These are phyloP conservation scores for Cheirogaleus major DNA, from an alignment of 2,797 vertebrate genomes.

Conservation along the genomic window DNA sequence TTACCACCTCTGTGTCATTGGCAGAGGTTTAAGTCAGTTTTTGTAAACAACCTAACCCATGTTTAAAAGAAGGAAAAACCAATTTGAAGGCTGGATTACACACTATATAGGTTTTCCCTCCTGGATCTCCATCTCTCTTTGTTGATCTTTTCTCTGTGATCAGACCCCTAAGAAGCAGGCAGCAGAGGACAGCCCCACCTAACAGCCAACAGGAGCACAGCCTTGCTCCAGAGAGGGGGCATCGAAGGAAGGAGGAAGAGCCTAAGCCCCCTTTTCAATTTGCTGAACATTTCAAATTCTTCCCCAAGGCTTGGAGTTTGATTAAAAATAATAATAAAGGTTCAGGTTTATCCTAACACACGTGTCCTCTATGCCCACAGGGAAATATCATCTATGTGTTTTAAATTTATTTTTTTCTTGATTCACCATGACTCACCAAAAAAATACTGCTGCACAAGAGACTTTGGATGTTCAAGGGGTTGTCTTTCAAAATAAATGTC, in stretches of 20 bases:
- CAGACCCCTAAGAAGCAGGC: background rate
- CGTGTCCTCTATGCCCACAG: background rate
- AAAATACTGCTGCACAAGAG: conserved; percentile 42
- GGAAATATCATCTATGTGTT: background rate
- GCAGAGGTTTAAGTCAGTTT: background rate
- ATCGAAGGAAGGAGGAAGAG: background rate
- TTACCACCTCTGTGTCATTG: background rate
- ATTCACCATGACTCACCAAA: conserved; percentile 24
- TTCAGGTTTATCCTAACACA: background rate
- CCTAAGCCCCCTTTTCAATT: background rate
- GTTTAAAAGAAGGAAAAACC: background rate
- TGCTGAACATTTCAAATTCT: background rate
- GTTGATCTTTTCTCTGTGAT: background rate
- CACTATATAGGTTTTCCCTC: background rate
- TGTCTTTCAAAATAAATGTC: conserved; percentile 29
- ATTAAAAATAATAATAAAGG: background rate
- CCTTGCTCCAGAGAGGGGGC: background rate
- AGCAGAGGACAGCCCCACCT: background rate
- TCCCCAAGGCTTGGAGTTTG: background rate
- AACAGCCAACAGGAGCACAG: background rate
- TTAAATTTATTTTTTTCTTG: conserved; percentile 28
- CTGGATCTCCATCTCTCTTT: background rate
- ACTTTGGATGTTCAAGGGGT: background rate
- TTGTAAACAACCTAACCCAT: background rate
- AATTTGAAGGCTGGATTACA: background rate